phyloP scores from a whole-genome alignment of 1,140 invertebrate genomes.

The Oncopeltus fasciatus region DNA sequence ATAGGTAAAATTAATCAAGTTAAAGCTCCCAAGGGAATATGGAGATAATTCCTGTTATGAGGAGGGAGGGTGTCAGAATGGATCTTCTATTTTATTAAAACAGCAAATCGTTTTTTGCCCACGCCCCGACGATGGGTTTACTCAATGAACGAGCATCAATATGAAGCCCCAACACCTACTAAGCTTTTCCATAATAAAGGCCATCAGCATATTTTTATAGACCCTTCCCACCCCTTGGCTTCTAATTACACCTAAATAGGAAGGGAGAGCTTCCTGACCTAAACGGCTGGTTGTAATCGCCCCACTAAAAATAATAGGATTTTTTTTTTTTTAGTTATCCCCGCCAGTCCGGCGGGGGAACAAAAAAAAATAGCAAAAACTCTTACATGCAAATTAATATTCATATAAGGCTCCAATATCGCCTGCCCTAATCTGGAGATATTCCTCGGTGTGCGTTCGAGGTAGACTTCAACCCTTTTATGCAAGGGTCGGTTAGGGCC shows the following conservation, averaged over 20 bases:
- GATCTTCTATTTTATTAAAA: too few species aligned
- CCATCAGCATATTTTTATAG: slow-evolving; percentile 5
- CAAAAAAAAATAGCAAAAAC: too few species aligned
- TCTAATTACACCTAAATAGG: not conserved
- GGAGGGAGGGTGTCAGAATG: too few species aligned
- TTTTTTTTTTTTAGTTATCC: not conserved
- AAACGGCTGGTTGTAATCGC: not conserved
- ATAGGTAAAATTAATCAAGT: too few species aligned
- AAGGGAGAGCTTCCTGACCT: not conserved
- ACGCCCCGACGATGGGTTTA: not conserved
- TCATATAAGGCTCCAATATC: not conserved
- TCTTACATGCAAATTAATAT: not conserved
- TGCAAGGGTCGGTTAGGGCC: not conserved
- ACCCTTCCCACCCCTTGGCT: too few species aligned
- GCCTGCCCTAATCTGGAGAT: not conserved
- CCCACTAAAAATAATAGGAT: slow-evolving; percentile 2
- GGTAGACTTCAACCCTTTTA: not conserved
- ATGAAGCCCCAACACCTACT: not conserved
- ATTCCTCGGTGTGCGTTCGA: not conserved
- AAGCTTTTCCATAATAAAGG: not conserved
- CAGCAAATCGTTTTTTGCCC: too few species aligned
- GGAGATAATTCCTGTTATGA: too few species aligned
- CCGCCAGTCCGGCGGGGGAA: too few species aligned
- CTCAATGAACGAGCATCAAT: not conserved
- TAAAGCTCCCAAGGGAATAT: too few species aligned